phyloP scores from a whole-genome alignment of 2,113 vertebrate genomes.

The Calypte anna region DNA sequence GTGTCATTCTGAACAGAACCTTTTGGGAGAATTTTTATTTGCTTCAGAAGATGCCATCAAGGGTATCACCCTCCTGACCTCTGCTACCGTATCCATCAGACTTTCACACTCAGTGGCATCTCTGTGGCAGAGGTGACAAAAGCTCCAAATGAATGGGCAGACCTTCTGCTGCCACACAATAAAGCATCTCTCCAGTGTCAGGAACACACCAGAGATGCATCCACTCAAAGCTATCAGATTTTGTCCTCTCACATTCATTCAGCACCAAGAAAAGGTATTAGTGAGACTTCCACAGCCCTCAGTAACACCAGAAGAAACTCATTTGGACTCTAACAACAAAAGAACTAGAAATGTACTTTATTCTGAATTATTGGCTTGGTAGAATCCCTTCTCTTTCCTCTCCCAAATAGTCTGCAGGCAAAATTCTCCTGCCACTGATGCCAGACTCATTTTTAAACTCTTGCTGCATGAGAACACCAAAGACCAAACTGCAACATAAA shows the following conservation, averaged over 20 bases:
- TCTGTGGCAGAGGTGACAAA: not conserved
- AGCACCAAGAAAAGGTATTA: not conserved
- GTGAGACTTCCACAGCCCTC: not conserved
- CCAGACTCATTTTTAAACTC: not conserved
- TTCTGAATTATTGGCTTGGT: not conserved
- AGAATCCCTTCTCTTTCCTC: not conserved
- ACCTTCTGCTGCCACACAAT: not conserved
- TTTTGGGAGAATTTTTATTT: constrained; percentile 2
- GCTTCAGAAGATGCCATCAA: constrained; percentile 9
- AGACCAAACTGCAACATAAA: not conserved
- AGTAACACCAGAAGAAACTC: not conserved
- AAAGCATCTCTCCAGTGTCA: not conserved
- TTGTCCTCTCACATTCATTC: not conserved
- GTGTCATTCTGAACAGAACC: not conserved
- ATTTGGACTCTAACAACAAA: not conserved
- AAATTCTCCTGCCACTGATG: not conserved
- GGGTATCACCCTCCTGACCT: constrained; percentile 6
- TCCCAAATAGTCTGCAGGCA: not conserved
- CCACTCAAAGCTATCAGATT: constrained; percentile 1
- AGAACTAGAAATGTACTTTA: not conserved
- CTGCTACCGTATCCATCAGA: not conserved
- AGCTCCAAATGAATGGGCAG: not conserved
- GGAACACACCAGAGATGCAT: not conserved
- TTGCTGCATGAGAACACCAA: not conserved
- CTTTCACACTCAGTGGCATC: not conserved